Conservation (phyloP, 2,113 vertebrate species). For the Hippocampus guttulatus region DNA sequence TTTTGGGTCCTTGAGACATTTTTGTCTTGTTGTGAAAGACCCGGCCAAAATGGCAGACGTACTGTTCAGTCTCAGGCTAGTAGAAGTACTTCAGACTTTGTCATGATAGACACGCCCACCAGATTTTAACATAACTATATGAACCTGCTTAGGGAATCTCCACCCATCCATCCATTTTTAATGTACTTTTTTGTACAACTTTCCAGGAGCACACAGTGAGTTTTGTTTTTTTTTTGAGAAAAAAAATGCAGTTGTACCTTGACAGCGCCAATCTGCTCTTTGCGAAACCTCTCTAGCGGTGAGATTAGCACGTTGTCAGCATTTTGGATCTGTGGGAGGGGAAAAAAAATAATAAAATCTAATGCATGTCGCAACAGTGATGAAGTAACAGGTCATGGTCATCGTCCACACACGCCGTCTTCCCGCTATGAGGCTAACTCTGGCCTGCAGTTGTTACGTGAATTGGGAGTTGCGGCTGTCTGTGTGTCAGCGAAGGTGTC, state of each 20-base stretch:
- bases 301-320: constrained; percentile 96
- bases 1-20: not conserved
- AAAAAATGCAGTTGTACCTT: constrained; percentile 76
- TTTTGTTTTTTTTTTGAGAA: not conserved
- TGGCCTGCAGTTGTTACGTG: too few species aligned
- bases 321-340: constrained; percentile 86
- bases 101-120: too few species aligned
- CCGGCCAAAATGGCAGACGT: not conserved
- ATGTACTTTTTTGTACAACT: too few species aligned
- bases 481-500: not conserved
- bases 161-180: too few species aligned
- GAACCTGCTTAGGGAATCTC: too few species aligned
- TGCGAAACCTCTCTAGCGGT: constrained; percentile 94
- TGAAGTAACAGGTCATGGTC: not conserved
- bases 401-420: not conserved
- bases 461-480: too few species aligned
- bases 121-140: not conserved
- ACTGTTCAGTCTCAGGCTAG: too few species aligned
- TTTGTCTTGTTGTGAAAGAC: too few species aligned
- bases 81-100: not conserved
- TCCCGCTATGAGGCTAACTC: not conserved
- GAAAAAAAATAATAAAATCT: constrained; percentile 12
- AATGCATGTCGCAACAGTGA: not conserved
- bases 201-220: not conserved
- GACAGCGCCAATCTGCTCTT: constrained; percentile 96